Percentiles rank a stretch among this genome's conserved stretches.
Conservation (phyloP, 30 jellyfish, hydroid and myxozoan species). For the Aurelia aurita complex sp. Pacific region DNA sequence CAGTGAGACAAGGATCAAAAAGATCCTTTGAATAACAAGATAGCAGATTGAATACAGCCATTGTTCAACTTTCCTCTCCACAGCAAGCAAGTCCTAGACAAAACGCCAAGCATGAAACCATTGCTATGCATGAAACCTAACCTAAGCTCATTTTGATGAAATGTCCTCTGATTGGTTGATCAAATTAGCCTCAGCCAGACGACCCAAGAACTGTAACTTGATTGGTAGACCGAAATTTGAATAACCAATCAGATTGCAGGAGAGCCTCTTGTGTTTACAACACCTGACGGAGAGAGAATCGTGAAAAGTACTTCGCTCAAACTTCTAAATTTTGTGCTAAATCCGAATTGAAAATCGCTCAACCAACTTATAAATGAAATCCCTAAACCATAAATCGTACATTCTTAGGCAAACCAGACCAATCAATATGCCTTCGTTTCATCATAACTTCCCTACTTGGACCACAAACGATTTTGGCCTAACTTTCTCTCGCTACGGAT, state of each 20-base stretch:
- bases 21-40: too few relatives aligned
- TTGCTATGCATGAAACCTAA: slow-evolving; percentile 46
- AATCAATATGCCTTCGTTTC: too few relatives aligned
- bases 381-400: too few relatives aligned
- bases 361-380: background rate
- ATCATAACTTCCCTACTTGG: too few relatives aligned
- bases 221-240: slow-evolving; percentile 22
- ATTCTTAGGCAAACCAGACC: too few relatives aligned
- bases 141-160: slow-evolving; percentile 42
- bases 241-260: slow-evolving; percentile 45
- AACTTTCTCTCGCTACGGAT: too few relatives aligned
- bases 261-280: slow-evolving; percentile 37
- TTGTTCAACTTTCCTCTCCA: background rate
- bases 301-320: background rate
- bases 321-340: too few relatives aligned
- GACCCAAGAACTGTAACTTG: slow-evolving; percentile 30
- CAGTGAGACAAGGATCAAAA: too few relatives aligned
- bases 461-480: too few relatives aligned
- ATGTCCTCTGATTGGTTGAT: slow-evolving; percentile 50
- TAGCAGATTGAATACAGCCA: too few relatives aligned
- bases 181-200: slow-evolving; percentile 40
- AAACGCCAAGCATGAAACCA: slow-evolving; percentile 2
- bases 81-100: background rate
- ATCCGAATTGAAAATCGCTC: too few relatives aligned
- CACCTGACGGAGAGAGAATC: slow-evolving; percentile 49